Evolutionary conservation across 1,140 invertebrate genomes (phyloP).

Genomic region (Metaphire vulgaris): DNA sequence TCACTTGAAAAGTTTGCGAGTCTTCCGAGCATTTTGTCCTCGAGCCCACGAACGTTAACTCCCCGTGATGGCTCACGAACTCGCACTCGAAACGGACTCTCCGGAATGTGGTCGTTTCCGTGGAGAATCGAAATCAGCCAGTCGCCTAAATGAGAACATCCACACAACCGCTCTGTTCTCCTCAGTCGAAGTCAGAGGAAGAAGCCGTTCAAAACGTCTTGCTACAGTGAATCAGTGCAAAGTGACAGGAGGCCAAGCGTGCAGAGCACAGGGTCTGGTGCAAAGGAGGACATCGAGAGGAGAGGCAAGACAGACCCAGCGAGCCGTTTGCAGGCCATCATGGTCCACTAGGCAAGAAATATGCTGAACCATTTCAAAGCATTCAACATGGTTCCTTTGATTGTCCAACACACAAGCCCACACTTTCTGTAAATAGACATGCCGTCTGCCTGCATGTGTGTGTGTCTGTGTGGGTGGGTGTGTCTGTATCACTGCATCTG

Average conservation of each 20-base stretch:
- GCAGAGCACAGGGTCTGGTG: neutral
- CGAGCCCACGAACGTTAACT: slow-evolving; percentile 43
- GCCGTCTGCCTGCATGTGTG: too few relatives aligned
- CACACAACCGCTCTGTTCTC: too few relatives aligned
- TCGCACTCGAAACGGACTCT: slow-evolving; percentile 53
- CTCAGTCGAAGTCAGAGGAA: too few relatives aligned
- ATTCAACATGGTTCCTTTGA: neutral
- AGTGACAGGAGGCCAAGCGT: too few relatives aligned
- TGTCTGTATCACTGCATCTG: too few relatives aligned
- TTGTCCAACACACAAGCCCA: neutral
- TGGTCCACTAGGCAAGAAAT: neutral
- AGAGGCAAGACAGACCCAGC: neutral
- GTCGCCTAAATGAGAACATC: too few relatives aligned
- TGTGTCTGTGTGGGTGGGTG: too few relatives aligned
- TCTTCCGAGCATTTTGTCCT: slow-evolving; percentile 34
- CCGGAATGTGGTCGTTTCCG: slow-evolving; percentile 88
- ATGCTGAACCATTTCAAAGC: neutral
- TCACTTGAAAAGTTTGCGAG: neutral
- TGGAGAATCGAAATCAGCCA: slow-evolving; percentile 94
- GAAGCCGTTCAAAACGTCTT: too few relatives aligned
- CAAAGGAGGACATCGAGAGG: neutral
- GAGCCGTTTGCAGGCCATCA: neutral
- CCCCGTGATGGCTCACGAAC: slow-evolving; percentile 44
- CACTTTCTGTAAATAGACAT: neutral
- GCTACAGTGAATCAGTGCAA: too few relatives aligned